These are phyloP conservation scores for Bambusicola thoracicus DNA, from an alignment of 2,113 vertebrate genomes.

Conservation along the genomic window DNA sequence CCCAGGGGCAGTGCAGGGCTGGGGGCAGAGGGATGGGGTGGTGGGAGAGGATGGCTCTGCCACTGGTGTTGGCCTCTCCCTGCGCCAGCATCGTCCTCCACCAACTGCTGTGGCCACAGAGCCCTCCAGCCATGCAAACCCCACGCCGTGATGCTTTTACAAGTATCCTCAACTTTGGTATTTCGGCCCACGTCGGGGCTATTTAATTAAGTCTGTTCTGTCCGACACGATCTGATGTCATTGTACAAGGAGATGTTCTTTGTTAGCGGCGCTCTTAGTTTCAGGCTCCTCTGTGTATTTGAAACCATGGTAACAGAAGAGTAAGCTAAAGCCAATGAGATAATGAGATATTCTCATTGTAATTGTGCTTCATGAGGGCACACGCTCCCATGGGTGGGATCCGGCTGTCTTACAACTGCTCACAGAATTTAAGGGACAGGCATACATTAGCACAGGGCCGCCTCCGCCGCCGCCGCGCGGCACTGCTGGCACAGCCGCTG, in stretches of 20 bases:
- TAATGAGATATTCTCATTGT: slow-evolving; percentile 90
- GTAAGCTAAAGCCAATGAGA: slow-evolving; percentile 91
- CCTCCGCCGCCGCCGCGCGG: slow-evolving; percentile 74
- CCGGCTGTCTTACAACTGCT: slow-evolving; percentile 81
- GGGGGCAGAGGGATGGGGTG: neutral
- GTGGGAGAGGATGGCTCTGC: neutral
- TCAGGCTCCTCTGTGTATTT: slow-evolving; percentile 88
- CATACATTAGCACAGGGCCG: slow-evolving; percentile 67
- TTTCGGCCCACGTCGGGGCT: slow-evolving; percentile 78
- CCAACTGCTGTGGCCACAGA: neutral
- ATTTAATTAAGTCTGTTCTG: slow-evolving; percentile 86
- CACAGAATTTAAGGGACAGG: slow-evolving; percentile 81
- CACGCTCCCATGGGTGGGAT: slow-evolving; percentile 85
- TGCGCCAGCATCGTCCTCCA: neutral
- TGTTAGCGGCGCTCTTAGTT: slow-evolving; percentile 85
- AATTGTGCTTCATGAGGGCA: slow-evolving; percentile 87
- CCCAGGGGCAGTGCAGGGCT: too few relatives aligned
- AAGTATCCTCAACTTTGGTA: slow-evolving; percentile 78
- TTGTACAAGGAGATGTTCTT: slow-evolving; percentile 89
- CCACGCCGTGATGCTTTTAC: neutral
- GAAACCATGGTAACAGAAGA: slow-evolving; percentile 89
- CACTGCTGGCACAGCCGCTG: slow-evolving; percentile 60
- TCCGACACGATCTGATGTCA: slow-evolving; percentile 87
- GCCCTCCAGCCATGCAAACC: neutral
- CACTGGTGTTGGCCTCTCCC: neutral